Conservation (phyloP, 2,113 vertebrate species). For the Morone chrysops region DNA sequence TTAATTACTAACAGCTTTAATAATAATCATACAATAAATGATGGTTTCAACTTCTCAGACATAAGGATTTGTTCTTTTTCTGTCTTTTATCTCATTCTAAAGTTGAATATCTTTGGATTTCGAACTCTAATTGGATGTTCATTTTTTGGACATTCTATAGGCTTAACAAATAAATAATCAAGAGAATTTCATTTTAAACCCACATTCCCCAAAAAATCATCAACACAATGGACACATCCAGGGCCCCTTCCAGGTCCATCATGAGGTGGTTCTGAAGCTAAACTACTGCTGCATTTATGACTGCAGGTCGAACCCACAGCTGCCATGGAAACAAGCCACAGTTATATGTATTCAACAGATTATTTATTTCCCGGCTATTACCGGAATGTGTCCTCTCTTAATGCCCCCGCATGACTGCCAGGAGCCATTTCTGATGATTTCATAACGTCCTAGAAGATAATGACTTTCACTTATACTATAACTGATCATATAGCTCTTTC, state of each 20-base stretch:
- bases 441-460: not conserved
- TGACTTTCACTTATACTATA: not conserved
- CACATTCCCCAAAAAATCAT: not conserved
- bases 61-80: no score
- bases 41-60: no score
- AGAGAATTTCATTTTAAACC: not conserved
- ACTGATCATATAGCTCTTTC: not conserved
- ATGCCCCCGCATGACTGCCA: not conserved
- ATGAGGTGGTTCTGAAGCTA: not conserved
- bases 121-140: no score
- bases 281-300: constrained; percentile 24
- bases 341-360: constrained; percentile 26
- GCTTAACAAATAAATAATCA: no score
- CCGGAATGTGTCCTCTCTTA: constrained; percentile 3
- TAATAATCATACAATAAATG: no score
- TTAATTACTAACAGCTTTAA: no score
- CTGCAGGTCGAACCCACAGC: constrained; percentile 40
- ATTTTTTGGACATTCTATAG: no score
- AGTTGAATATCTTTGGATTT: no score
- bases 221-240: not conserved
- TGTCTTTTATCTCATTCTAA: no score
- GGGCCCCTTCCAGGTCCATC: not conserved
- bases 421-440: constrained; percentile 6
- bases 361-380: constrained; percentile 27
- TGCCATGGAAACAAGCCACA: constrained; percentile 60